A percentile compares a stretch with the other conserved stretches of the same genome.
Evolutionary conservation across 1,140 invertebrate genomes (phyloP).

Genomic region (Nixonia krombeini): DNA sequence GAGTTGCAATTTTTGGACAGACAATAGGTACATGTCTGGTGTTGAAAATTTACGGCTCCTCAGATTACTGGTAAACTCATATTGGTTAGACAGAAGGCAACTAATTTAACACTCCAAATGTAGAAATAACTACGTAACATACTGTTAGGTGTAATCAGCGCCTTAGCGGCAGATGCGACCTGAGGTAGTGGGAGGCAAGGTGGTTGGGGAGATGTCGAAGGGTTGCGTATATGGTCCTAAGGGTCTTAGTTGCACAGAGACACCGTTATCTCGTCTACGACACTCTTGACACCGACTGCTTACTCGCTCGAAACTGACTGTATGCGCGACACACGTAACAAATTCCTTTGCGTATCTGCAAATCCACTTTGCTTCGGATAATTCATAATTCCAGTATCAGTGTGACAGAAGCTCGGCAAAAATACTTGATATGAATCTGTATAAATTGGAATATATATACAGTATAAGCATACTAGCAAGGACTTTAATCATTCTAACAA

Average conservation of each 20-base stretch:
- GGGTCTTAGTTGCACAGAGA: conserved; percentile 44
- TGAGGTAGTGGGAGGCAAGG: conserved; percentile 10
- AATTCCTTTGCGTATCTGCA: conserved; percentile 21
- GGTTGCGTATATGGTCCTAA: conserved; percentile 25
- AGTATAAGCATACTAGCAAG: too few species aligned
- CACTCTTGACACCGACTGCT: conserved; percentile 40
- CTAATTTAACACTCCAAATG: conserved; percentile 22
- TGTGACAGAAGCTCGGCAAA: not conserved
- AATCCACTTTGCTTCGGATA: conserved; percentile 16
- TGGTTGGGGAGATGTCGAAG: conserved; percentile 46
- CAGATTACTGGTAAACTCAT: too few species aligned
- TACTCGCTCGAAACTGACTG: conserved; percentile 11
- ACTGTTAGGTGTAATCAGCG: conserved; percentile 52
- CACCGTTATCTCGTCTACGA: conserved; percentile 52
- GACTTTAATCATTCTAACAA: too few species aligned
- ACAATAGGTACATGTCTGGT: too few species aligned
- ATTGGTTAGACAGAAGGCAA: too few species aligned
- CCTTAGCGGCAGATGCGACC: conserved; percentile 45
- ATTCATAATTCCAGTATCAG: too few species aligned
- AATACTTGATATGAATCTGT: too few species aligned
- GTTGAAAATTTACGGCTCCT: too few species aligned
- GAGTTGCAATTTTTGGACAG: too few species aligned
- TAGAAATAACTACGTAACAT: conserved; percentile 35
- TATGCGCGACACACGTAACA: conserved; percentile 12
- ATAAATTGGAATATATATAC: too few species aligned